phyloP scores from a whole-genome alignment of 2,888 invertebrate genomes.

The Epinotia ramella region DNA sequence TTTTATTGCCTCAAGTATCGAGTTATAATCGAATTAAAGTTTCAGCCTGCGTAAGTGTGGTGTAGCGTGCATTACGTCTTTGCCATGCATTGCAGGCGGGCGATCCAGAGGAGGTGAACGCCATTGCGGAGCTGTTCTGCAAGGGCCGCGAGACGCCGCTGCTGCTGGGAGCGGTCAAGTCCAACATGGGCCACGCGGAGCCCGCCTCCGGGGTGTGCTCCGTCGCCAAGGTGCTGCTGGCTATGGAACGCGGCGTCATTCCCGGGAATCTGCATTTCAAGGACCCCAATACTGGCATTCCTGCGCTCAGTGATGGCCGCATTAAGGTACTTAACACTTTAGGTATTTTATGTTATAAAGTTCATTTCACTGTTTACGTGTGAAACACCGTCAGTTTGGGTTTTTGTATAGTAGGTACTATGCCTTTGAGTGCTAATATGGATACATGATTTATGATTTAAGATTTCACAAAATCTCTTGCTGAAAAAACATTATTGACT shows the following conservation, averaged over 20 bases:
- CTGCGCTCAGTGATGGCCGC: conserved; percentile 94
- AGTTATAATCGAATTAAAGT: too few relatives aligned
- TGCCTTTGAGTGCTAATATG: too few relatives aligned
- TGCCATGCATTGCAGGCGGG: conserved; percentile 86
- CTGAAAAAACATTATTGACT: too few relatives aligned
- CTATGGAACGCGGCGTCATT: conserved; percentile 96
- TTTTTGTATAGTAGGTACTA: too few relatives aligned
- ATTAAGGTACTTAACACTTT: conserved; percentile 83
- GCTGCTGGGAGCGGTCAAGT: conserved; percentile 97
- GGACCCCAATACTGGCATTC: conserved; percentile 95
- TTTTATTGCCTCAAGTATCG: too few relatives aligned
- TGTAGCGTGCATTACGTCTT: too few relatives aligned
- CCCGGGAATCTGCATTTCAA: conserved; percentile 97
- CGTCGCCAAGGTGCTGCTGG: conserved; percentile 95
- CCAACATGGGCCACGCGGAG: conserved; percentile 99
- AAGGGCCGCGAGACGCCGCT: conserved; percentile 91
- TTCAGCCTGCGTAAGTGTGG: too few relatives aligned
- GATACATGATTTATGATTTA: not conserved
- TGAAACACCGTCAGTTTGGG: too few relatives aligned
- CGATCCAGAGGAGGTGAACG: conserved; percentile 98
- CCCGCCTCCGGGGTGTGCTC: conserved; percentile 96
- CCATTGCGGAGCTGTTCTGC: conserved; percentile 96
- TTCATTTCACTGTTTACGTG: too few relatives aligned
- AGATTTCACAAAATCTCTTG: too few relatives aligned
- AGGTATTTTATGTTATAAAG: too few relatives aligned